Conservation (phyloP, 2,888 invertebrate species). For the Limenitis camilla region DNA sequence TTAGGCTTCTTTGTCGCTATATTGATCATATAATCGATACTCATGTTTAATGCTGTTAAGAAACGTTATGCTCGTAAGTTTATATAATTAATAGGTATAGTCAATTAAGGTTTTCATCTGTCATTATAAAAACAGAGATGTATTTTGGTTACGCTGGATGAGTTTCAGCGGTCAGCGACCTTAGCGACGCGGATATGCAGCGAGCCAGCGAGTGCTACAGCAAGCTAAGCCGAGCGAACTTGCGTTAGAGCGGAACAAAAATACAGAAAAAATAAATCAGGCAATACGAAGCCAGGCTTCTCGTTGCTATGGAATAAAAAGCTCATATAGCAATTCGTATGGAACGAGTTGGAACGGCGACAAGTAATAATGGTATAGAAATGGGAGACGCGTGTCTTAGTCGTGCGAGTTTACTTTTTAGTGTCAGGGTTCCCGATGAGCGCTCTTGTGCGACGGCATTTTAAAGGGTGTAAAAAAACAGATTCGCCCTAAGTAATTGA, state of each 20-base stretch:
- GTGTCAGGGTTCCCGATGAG: slow-evolving; percentile 27
- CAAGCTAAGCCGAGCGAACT: slow-evolving; percentile 13
- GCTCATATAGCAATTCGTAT: slow-evolving; percentile 34
- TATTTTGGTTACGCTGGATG: slow-evolving; percentile 54
- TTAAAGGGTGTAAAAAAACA: slow-evolving; percentile 39
- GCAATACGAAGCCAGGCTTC: slow-evolving; percentile 11
- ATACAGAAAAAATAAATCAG: slow-evolving; percentile 22
- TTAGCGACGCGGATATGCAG: slow-evolving; percentile 45
- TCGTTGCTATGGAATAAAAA: slow-evolving; percentile 17
- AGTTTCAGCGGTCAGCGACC: slow-evolving; percentile 66
- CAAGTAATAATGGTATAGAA: slow-evolving; percentile 31
- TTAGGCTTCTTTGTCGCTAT: not conserved
- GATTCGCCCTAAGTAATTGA: slow-evolving; percentile 57
- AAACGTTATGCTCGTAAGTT: not conserved
- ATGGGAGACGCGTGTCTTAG: slow-evolving; percentile 51
- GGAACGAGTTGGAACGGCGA: slow-evolving; percentile 47
- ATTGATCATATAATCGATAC: no score
- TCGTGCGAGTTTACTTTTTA: slow-evolving; percentile 38
- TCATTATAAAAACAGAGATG: slow-evolving; percentile 18
- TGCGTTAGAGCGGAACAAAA: slow-evolving; percentile 35
- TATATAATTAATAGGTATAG: not conserved
- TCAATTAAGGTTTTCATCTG: slow-evolving; percentile 2
- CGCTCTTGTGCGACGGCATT: slow-evolving; percentile 30
- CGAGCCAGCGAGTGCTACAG: slow-evolving; percentile 6
- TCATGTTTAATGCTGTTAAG: no score